Conservation (phyloP, 2,113 vertebrate genomes). For the Halichoerus grypus region DNA sequence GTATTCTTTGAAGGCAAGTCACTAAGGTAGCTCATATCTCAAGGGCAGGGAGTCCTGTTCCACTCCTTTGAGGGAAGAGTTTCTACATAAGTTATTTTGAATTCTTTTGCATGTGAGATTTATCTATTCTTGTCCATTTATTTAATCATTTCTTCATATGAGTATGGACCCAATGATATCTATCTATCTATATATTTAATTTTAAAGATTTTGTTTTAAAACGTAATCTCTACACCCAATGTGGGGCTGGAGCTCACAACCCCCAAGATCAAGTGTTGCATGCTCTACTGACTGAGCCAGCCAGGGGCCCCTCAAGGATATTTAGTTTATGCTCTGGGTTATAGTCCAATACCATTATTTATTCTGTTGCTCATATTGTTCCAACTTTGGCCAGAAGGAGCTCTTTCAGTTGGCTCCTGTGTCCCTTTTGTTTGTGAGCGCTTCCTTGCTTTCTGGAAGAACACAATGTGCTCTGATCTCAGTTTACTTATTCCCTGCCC, state of each 20-base stretch:
- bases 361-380: background rate
- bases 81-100: background rate
- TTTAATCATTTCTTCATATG: background rate
- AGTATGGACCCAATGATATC: background rate
- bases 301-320: background rate
- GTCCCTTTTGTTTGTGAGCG: background rate
- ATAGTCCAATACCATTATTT: background rate
- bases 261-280: background rate
- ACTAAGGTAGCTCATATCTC: background rate
- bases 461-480: background rate
- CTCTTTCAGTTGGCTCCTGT: background rate
- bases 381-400: background rate
- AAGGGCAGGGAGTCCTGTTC: background rate
- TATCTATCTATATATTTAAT: background rate
- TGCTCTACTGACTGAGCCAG: background rate
- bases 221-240: background rate
- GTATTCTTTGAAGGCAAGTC: background rate
- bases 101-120: background rate
- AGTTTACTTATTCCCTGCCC: background rate
- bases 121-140: background rate
- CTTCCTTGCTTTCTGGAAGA: background rate
- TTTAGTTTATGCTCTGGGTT: background rate
- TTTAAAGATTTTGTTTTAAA: background rate
- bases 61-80: background rate
- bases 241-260: background rate